phyloP scores from a whole-genome alignment of 2,113 vertebrate species.

The Sigmodon hispidus region DNA sequence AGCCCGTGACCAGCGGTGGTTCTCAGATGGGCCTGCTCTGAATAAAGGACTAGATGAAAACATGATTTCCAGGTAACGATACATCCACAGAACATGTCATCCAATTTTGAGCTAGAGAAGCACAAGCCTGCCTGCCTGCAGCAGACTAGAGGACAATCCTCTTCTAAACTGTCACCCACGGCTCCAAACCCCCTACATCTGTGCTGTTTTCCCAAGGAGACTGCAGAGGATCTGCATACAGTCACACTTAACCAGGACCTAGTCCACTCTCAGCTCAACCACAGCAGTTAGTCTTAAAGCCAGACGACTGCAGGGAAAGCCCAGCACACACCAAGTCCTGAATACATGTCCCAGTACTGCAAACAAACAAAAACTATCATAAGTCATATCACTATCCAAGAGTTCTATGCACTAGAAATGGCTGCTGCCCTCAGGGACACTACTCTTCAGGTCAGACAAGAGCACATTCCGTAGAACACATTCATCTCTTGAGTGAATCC shows the following conservation, averaged over 20 bases:
- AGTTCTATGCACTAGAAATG: background rate
- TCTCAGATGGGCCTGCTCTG: background rate
- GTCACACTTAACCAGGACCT: background rate
- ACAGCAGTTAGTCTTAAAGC: accelerated
- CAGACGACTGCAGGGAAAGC: background rate
- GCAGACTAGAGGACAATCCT: background rate
- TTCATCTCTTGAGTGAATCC: background rate
- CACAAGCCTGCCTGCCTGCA: background rate
- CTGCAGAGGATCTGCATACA: accelerated
- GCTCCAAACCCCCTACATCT: background rate
- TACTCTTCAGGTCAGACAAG: background rate
- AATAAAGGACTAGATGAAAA: background rate
- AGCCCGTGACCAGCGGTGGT: background rate
- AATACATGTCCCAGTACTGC: background rate
- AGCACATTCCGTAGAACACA: accelerated
- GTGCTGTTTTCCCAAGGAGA: background rate
- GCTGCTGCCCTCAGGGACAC: background rate
- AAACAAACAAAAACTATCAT: background rate
- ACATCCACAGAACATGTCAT: background rate
- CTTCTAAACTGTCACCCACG: background rate
- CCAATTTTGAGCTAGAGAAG: background rate
- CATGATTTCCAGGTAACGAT: too few species aligned
- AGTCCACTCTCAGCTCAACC: background rate
- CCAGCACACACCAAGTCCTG: background rate
- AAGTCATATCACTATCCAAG: background rate